These are phyloP conservation scores for Chaetoderma sp. DNA, from an alignment of 2,888 invertebrate species.

Conservation along the genomic window DNA sequence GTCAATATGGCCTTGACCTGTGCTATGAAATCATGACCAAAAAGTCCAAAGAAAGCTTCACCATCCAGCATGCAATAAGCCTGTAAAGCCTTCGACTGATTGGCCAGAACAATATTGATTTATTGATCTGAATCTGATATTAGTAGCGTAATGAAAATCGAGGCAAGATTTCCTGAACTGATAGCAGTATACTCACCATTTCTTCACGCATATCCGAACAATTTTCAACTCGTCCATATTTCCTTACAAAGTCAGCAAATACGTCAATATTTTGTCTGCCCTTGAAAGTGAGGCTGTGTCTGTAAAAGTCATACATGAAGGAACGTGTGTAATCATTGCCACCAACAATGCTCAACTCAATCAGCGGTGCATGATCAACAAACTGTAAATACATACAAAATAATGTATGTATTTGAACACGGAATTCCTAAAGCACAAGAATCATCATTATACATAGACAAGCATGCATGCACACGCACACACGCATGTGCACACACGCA, in stretches of 20 bases:
- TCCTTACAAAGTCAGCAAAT: conserved; percentile 50
- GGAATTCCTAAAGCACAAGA: conserved; percentile 12
- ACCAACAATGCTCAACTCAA: conserved; percentile 59
- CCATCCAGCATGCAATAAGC: too few species aligned
- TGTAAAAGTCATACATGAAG: conserved; percentile 36
- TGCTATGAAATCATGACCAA: too few species aligned
- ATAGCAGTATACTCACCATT: conserved; percentile 46
- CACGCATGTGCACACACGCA: neutral
- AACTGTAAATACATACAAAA: conserved; percentile 36
- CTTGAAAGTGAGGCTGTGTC: conserved; percentile 17
- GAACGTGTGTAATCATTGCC: conserved; percentile 64
- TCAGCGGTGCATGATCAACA: conserved; percentile 40
- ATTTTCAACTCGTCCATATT: conserved; percentile 51
- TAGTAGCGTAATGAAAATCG: too few species aligned
- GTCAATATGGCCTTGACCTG: too few species aligned
- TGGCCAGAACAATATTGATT: too few species aligned
- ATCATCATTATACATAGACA: neutral
- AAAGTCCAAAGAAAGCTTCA: too few species aligned
- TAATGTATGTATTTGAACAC: neutral
- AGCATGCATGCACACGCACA: too few species aligned
- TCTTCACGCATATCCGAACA: conserved; percentile 42
- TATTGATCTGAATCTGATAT: too few species aligned
- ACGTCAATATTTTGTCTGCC: conserved; percentile 40
- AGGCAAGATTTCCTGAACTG: neutral
- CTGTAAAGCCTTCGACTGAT: too few species aligned